Conservation (phyloP, 2,888 invertebrate genomes). For the Carcina quercana region DNA sequence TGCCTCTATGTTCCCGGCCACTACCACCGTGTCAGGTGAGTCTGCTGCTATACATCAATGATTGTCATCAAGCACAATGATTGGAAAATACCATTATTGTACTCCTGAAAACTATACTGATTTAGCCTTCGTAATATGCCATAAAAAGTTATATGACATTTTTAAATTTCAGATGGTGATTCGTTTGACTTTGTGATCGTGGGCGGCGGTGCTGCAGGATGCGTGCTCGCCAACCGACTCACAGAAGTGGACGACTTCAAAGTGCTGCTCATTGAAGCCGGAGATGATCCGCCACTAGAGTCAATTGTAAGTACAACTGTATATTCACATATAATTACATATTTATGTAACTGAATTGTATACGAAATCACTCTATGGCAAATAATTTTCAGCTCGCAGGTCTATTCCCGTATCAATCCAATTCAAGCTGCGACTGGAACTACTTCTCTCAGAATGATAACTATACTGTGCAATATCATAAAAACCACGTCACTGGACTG, state of each 20-base stretch:
- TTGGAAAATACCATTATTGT: no score
- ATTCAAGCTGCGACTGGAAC: slow-evolving; percentile 20
- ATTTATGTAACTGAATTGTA: slow-evolving; percentile 74
- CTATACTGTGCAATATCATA: not conserved
- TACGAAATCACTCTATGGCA: slow-evolving; percentile 28
- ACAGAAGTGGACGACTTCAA: slow-evolving; percentile 21
- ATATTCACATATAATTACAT: not conserved
- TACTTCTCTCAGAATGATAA: slow-evolving; percentile 6
- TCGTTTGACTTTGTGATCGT: slow-evolving; percentile 77
- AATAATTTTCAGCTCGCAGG: slow-evolving; percentile 1
- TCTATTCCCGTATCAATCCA: slow-evolving; percentile 19
- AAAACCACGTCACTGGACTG: not conserved
- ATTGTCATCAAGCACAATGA: not conserved
- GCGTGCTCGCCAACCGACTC: slow-evolving; percentile 26
- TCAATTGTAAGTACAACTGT: slow-evolving; percentile 8
- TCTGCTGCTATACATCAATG: not conserved
- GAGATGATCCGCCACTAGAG: slow-evolving; percentile 31
- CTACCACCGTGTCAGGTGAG: not conserved
- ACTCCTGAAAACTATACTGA: no score
- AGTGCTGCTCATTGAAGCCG: slow-evolving; percentile 78
- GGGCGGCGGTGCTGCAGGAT: slow-evolving; percentile 76
- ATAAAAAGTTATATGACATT: not conserved
- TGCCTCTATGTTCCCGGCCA: not conserved
- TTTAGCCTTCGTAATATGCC: no score
- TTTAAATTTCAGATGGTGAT: slow-evolving; percentile 19